Evolutionary conservation across 2,888 invertebrate species (phyloP).

Genomic region (Bellardia pandia): DNA sequence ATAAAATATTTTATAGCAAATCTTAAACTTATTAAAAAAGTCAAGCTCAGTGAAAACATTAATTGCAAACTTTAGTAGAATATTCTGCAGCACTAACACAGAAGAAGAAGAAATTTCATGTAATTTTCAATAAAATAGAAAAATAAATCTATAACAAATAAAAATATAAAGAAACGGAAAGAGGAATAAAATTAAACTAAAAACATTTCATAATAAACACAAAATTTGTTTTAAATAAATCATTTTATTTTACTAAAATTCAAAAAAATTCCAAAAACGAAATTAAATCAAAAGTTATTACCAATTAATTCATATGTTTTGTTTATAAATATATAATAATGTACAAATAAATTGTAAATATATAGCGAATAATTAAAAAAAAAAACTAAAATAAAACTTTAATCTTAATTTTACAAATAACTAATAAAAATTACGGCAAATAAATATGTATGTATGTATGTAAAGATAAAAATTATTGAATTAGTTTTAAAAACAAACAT

Average conservation of each 20-base stretch:
- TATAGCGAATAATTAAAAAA: conserved; percentile 33
- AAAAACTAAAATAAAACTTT: conserved; percentile 50
- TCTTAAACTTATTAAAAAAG: too few relatives aligned
- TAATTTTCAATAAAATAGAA: too few relatives aligned
- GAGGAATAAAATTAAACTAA: neutral
- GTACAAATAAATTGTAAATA: conserved; percentile 42
- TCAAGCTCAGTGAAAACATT: too few relatives aligned
- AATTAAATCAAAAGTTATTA: conserved; percentile 28
- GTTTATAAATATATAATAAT: conserved; percentile 33
- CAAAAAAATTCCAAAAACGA: conserved; percentile 45
- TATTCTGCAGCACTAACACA: too few relatives aligned
- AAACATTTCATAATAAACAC: neutral
- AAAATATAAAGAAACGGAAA: neutral
- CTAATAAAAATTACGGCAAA: conserved; percentile 52
- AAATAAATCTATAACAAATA: neutral
- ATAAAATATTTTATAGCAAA: too few relatives aligned
- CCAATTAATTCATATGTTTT: conserved; percentile 23
- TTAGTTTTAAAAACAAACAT: conserved; percentile 15
- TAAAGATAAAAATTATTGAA: conserved; percentile 11
- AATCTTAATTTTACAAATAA: conserved; percentile 36
- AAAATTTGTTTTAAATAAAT: conserved; percentile 50
- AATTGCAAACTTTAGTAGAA: too few relatives aligned
- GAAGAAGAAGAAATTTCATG: too few relatives aligned
- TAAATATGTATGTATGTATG: conserved; percentile 30
- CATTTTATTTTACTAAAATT: conserved; percentile 58